Evolutionary conservation across 2,888 invertebrate genomes (phyloP).

Genomic region (Cephus runcator): DNA sequence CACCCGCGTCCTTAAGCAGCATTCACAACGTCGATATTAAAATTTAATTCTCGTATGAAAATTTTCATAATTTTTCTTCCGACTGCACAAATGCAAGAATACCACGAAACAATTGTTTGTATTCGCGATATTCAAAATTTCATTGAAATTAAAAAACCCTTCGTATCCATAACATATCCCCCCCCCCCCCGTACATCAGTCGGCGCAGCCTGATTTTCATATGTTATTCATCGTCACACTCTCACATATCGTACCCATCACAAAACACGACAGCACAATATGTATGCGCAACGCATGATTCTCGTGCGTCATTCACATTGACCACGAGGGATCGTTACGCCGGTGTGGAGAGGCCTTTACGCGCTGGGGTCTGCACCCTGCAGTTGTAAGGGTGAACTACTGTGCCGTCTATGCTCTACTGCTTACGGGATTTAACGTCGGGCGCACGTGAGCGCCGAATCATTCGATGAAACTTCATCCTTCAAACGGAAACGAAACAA

Average conservation of each 20-base stretch:
- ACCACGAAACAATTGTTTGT: background rate
- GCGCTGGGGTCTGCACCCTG: background rate
- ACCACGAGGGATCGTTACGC: background rate
- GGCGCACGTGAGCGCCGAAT: background rate
- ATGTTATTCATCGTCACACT: background rate
- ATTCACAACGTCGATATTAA: constrained; percentile 25
- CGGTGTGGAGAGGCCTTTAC: background rate
- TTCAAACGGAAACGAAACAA: background rate
- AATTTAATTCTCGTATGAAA: background rate
- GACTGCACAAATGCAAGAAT: background rate
- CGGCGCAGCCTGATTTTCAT: background rate
- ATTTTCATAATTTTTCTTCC: background rate
- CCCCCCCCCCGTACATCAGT: background rate
- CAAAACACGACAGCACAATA: background rate
- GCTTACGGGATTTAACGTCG: background rate
- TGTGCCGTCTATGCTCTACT: background rate
- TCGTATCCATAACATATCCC: background rate
- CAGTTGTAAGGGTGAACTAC: background rate
- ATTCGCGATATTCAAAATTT: background rate
- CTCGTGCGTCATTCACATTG: background rate
- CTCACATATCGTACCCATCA: background rate
- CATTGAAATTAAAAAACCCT: no score
- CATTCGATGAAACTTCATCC: background rate
- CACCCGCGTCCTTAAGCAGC: constrained; percentile 44
- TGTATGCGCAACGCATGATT: background rate